Evolutionary conservation across 2,113 vertebrate genomes (phyloP), one percentile per base, ranked within the genome.

Genomic region (Rhinolophus sinicus): DNA sequence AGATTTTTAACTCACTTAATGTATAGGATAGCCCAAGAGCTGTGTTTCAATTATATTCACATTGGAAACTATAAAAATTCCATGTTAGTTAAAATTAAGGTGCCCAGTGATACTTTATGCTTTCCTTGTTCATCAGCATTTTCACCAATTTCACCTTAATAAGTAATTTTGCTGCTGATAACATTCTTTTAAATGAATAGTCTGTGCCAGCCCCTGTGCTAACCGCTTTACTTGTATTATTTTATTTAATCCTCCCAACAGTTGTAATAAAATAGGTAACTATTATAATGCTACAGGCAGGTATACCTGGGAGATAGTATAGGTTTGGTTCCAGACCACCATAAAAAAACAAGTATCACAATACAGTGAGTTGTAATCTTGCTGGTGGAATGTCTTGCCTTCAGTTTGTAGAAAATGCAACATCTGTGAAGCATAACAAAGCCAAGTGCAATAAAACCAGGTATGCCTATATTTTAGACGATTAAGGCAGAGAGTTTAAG

Each of bases 51-150:
- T 80, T 65, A 38, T 81, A 76, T 52, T 35, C 33, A 69, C 7
- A 88, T 5, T 81, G 33, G 19, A 91, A 87, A 84, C 12, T 47
- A 38, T 69, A 40, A 84, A 76, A 88, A 67, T 60, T 65, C 30
- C 50, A 33, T 22, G 54, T 62, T 65, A 26, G 24, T 80, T 93
- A 73, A 80, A 95, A 80, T 60, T 33, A 85, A 58, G 50, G n/a
- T 88, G 9, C 21, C 5, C 65, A 67, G 40, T 70, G 47, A 0
- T 47, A 88, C 38, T 54, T 2, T 1, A 7, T 52, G 8, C 28
- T 76, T 80, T 95, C 26, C n/a, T 76, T 92, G 78, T 78, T 52
- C 26, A 76, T 69, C 64, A 64, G 60, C 80, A 89, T 76, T 81
- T 94, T 84, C 58, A 73, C 60, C 38, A 84, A 22, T 35, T 87